These are phyloP conservation scores for Nibea coibor DNA, from an alignment of 2,113 vertebrate species.

Conservation along the genomic window DNA sequence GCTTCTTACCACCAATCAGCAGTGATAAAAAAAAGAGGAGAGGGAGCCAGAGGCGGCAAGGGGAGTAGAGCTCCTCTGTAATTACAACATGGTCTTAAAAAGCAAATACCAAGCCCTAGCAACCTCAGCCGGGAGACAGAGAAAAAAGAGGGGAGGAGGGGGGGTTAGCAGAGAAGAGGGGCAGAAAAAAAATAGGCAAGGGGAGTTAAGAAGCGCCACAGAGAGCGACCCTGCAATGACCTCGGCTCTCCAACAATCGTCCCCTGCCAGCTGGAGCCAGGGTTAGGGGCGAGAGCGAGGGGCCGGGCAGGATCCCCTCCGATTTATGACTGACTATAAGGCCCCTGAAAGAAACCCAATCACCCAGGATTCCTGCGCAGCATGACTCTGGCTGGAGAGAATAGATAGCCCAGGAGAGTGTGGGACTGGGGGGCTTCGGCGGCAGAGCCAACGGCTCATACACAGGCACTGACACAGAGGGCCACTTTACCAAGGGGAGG, in stretches of 20 bases:
- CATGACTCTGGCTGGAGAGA: constrained; percentile 80
- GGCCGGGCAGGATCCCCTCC: constrained; percentile 82
- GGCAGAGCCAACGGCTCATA: constrained; percentile 62
- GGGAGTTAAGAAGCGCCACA: constrained; percentile 79
- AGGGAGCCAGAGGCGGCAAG: constrained; percentile 68
- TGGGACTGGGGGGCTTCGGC: constrained; percentile 65
- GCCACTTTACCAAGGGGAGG: constrained; percentile 76
- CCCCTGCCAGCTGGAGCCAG: constrained; percentile 85
- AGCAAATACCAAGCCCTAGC: constrained; percentile 88
- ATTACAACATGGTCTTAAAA: constrained; percentile 87
- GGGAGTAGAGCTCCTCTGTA: constrained; percentile 84
- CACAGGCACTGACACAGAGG: constrained; percentile 75
- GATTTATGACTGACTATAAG: constrained; percentile 85
- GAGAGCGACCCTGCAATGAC: constrained; percentile 84
- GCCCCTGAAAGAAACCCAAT: constrained; percentile 85
- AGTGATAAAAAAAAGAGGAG: constrained; percentile 65
- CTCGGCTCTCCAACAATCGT: constrained; percentile 81
- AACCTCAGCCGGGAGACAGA: constrained; percentile 82
- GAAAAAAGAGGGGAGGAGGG: constrained; percentile 39
- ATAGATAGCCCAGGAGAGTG: constrained; percentile 79
- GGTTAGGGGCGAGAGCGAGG: constrained; percentile 81
- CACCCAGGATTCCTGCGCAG: constrained; percentile 85
- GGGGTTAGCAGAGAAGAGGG: constrained; percentile 58
- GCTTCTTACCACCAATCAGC: constrained; percentile 77
- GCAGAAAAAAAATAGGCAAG: constrained; percentile 69